Evolutionary conservation across 2,113 vertebrate genomes (phyloP).

Genomic region (Zootoca vivipara): DNA sequence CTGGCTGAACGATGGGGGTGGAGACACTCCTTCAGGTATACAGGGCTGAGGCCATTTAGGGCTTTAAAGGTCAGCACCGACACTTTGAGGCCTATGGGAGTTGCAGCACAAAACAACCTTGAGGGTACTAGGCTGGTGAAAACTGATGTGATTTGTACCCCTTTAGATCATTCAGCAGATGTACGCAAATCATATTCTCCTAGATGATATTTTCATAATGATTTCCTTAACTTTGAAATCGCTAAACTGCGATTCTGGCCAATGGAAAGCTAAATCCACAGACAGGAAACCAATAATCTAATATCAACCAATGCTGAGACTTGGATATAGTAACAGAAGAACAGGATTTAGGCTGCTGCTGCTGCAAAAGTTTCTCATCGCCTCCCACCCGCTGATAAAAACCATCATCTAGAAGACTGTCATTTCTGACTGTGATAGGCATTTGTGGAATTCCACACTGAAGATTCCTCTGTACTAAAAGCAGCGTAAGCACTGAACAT

Average conservation of each 20-base stretch:
- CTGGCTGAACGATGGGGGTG: too few species aligned
- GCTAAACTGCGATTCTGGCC: not conserved
- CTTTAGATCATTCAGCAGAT: not conserved
- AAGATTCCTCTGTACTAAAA: conserved; percentile 43
- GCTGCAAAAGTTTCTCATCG: conserved; percentile 1
- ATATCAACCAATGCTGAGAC: not conserved
- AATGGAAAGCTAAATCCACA: conserved; percentile 5
- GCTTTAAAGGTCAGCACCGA: too few species aligned
- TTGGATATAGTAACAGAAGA: not conserved
- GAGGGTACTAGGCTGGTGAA: too few species aligned
- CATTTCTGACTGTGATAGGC: not conserved
- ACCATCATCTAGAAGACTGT: conserved; percentile 46
- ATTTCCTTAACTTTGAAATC: conserved; percentile 35
- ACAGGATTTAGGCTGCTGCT: not conserved
- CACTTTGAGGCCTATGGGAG: too few species aligned
- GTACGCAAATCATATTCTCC: conserved; percentile 6
- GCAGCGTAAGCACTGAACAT: not conserved
- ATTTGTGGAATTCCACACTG: conserved; percentile 14
- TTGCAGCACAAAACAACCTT: too few species aligned
- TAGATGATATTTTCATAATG: not conserved
- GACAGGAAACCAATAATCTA: conserved; percentile 11
- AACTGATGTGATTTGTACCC: not conserved
- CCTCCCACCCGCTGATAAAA: accelerated
- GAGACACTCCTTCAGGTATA: too few species aligned
- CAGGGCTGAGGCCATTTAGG: too few species aligned